phyloP scores from a whole-genome alignment of 2,888 invertebrate genomes.

The Parnassius apollo region DNA sequence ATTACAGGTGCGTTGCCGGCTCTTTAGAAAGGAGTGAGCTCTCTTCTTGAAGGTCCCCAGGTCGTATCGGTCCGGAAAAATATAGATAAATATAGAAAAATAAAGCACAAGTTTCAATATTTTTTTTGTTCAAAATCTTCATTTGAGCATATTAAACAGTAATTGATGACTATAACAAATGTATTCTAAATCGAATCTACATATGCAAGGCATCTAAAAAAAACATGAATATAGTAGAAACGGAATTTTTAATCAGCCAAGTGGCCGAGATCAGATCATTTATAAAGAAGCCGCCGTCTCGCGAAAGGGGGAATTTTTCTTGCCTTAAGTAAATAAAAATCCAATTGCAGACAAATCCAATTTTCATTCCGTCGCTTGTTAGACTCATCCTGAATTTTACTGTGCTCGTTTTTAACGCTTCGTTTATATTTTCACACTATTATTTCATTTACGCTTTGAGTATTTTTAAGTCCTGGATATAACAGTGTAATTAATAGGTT shows the following conservation, averaged over 20 bases:
- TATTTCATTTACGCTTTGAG: slow-evolving; percentile 53
- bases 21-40: no score
- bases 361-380: slow-evolving; percentile 74
- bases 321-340: slow-evolving; percentile 82
- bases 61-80: no score
- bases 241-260: slow-evolving; percentile 31
- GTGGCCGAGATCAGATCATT: slow-evolving; percentile 48
- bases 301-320: slow-evolving; percentile 68
- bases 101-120: no score
- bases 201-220: not conserved
- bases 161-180: no score
- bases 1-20: no score
- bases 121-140: no score
- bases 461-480: not conserved
- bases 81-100: no score
- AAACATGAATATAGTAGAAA: not conserved
- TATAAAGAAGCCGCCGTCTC: slow-evolving; percentile 64
- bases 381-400: slow-evolving; percentile 68
- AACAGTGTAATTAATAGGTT: no score
- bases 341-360: slow-evolving; percentile 80
- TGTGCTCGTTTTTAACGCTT: slow-evolving; percentile 57
- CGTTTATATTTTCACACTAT: slow-evolving; percentile 42
- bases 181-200: no score
- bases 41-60: no score
- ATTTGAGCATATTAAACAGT: no score